Evolutionary conservation across 2,888 invertebrate species (phyloP).

Genomic region (Agrotis puta): DNA sequence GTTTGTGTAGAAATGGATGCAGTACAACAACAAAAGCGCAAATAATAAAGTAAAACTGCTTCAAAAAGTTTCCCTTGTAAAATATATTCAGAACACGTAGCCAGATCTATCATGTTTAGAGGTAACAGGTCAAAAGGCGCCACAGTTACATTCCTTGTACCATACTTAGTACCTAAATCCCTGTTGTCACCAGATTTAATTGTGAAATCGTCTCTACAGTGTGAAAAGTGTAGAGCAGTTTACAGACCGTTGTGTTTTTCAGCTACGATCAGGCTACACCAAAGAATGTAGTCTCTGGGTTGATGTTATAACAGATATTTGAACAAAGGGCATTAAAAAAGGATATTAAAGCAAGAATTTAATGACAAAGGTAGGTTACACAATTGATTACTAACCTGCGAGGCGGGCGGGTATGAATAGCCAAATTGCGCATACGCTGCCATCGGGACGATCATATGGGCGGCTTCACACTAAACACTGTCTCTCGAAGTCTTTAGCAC

Average conservation of each 20-base stretch:
- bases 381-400: conserved; percentile 93
- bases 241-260: not conserved
- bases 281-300: conserved; percentile 14
- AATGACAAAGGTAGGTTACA: conserved; percentile 6
- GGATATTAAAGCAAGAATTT: not conserved
- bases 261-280: not conserved
- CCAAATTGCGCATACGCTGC: conserved; percentile 98
- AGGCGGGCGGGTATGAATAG: conserved; percentile 97
- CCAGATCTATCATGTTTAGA: not conserved
- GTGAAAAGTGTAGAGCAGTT: conserved; percentile 3
- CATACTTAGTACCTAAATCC: not conserved
- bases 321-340: conserved; percentile 23
- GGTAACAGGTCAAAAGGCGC: conserved; percentile 3
- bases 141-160: conserved; percentile 9
- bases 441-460: conserved; percentile 91
- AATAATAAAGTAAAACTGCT: conserved; percentile 1
- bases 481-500: conserved; percentile 88
- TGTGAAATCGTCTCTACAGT: not conserved
- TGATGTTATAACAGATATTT: not conserved
- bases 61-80: not conserved
- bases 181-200: not conserved
- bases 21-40: not conserved
- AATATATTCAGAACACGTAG: not conserved
- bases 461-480: conserved; percentile 90
- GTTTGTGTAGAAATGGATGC: conserved; percentile 23